Evolutionary conservation across 2,888 invertebrate genomes (phyloP).

Genomic region (Ischnura elegans): DNA sequence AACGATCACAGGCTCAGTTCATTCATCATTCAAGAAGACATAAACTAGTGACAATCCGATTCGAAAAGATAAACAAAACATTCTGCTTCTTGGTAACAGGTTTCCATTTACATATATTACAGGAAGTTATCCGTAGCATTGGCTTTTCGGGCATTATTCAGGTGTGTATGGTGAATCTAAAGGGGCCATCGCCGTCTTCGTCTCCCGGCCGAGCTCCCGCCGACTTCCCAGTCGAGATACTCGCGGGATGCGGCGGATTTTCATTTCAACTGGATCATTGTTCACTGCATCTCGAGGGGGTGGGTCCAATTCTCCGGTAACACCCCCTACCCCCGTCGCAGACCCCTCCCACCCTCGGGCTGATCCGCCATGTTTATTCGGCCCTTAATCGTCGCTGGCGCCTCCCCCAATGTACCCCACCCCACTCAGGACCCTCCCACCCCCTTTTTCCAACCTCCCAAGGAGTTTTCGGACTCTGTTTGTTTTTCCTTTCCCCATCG

Average conservation of each 20-base stretch:
- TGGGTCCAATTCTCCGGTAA: background rate
- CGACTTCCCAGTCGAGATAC: too few relatives aligned
- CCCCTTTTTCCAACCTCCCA: background rate
- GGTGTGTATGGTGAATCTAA: too few relatives aligned
- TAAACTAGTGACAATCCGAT: too few relatives aligned
- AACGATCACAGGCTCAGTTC: too few relatives aligned
- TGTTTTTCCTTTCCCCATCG: conserved; percentile 37
- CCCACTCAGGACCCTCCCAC: background rate
- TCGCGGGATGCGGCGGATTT: background rate
- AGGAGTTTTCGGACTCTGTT: conserved; percentile 47
- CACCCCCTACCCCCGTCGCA: background rate
- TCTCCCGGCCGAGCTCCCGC: too few relatives aligned
- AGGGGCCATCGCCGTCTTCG: too few relatives aligned
- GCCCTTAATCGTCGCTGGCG: background rate
- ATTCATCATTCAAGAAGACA: too few relatives aligned
- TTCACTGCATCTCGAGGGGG: background rate
- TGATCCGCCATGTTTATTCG: background rate
- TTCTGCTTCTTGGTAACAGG: too few relatives aligned
- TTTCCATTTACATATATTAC: too few relatives aligned
- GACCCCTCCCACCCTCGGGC: background rate
- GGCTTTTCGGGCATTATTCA: too few relatives aligned
- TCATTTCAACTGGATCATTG: background rate
- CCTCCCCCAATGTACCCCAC: background rate
- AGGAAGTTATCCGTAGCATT: too few relatives aligned
- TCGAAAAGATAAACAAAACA: too few relatives aligned